Percentiles rank a stretch among this genome's conserved stretches.
These are phyloP conservation scores for Loris lydekkerianus DNA, from an alignment of 2,797 vertebrate species.

Conservation along the genomic window DNA sequence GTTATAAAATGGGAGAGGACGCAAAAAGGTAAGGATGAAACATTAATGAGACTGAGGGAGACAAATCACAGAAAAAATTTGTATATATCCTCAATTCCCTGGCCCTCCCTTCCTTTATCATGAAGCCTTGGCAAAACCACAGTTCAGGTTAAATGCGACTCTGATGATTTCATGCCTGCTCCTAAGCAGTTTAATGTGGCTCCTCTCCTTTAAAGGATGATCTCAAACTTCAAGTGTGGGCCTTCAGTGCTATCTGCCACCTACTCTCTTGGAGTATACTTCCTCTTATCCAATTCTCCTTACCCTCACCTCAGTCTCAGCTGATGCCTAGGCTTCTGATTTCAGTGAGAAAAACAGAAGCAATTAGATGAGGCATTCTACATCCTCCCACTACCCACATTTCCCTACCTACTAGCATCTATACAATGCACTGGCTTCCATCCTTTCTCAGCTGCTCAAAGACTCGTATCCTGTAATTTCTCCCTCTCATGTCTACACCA, in stretches of 20 bases:
- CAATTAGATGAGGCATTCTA: background rate
- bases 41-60: background rate
- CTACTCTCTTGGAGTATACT: background rate
- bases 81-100: background rate
- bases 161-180: background rate
- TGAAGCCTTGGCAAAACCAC: background rate
- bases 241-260: background rate
- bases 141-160: background rate
- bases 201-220: background rate
- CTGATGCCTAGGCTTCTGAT: conserved; percentile 15
- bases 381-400: background rate
- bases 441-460: background rate
- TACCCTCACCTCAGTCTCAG: background rate
- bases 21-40: background rate
- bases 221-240: background rate
- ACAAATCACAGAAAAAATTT: background rate
- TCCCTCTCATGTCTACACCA: background rate
- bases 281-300: conserved; percentile 2
- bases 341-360: background rate
- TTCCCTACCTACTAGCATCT: background rate
- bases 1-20: background rate
- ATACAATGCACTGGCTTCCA: background rate
- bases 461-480: background rate
- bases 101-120: background rate
- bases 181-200: background rate